Conservation (phyloP, 2,113 vertebrate species). For the Leucosticte australis region DNA sequence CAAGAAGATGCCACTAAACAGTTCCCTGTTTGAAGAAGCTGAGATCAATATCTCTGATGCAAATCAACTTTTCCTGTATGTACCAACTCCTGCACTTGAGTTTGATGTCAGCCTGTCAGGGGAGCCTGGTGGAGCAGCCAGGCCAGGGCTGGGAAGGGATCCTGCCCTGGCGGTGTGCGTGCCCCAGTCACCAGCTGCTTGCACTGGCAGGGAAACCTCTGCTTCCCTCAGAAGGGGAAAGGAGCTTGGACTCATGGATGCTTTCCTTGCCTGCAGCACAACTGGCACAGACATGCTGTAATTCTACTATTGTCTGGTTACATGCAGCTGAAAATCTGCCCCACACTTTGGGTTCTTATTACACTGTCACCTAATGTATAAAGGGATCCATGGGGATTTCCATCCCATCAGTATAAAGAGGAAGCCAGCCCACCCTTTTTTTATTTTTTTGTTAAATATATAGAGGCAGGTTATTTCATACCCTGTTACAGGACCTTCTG, state of each 20-base stretch:
- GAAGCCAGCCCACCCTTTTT: too few relatives aligned
- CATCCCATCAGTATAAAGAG: neutral
- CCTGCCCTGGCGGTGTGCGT: neutral
- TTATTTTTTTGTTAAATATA: neutral
- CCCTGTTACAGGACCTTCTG: neutral
- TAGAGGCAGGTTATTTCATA: neutral
- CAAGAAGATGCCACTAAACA: neutral
- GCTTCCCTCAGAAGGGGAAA: neutral
- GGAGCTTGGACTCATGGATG: neutral
- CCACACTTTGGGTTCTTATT: neutral
- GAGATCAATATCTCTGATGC: neutral
- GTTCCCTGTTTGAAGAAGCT: neutral
- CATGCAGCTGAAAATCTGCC: neutral
- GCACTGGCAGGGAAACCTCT: neutral
- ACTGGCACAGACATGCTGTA: neutral
- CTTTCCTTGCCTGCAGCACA: neutral
- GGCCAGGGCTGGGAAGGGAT: neutral
- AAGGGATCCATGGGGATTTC: neutral
- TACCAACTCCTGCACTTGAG: neutral
- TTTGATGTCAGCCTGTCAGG: neutral
- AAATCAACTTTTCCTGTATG: neutral
- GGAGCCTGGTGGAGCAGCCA: neutral
- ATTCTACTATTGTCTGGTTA: neutral
- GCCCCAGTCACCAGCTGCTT: neutral
- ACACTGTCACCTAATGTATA: neutral